A percentile compares a stretch with the other conserved stretches of the same genome.
Conservation (phyloP, 53 echinoderm and acorn worm species). For the Stichopus horrens region DNA sequence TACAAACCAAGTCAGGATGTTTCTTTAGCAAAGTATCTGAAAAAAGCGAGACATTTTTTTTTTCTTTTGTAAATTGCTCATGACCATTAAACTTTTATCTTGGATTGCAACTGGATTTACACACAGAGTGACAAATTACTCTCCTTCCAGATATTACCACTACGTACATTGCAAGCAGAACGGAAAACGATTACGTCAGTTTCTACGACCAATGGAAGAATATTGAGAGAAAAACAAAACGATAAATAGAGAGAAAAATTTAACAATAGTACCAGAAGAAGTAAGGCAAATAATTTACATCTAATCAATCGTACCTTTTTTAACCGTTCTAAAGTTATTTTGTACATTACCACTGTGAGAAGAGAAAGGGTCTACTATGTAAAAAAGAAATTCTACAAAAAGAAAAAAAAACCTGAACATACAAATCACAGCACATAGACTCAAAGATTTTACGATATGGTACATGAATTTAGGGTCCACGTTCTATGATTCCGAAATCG, state of each 20-base stretch:
- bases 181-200: neutral
- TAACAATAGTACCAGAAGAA: neutral
- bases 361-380: neutral
- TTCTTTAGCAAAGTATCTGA: too few species aligned
- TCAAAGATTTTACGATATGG: neutral
- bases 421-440: neutral
- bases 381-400: neutral
- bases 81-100: too few species aligned
- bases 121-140: too few species aligned
- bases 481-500: too few species aligned
- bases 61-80: too few species aligned
- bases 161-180: neutral
- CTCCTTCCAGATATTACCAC: neutral
- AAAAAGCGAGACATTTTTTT: too few species aligned
- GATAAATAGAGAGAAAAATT: slow-evolving; percentile 31
- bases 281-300: slow-evolving; percentile 29
- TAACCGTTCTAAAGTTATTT: neutral
- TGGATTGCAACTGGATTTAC: too few species aligned
- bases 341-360: neutral
- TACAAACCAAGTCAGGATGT: too few species aligned
- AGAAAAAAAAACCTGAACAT: neutral
- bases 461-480: too few species aligned
- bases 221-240: neutral
- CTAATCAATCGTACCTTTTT: neutral
- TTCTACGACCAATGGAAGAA: neutral